Base-by-base conservation (phyloP, 2,888 invertebrate genomes). In the Aspidiotus rigidus region DNA sequence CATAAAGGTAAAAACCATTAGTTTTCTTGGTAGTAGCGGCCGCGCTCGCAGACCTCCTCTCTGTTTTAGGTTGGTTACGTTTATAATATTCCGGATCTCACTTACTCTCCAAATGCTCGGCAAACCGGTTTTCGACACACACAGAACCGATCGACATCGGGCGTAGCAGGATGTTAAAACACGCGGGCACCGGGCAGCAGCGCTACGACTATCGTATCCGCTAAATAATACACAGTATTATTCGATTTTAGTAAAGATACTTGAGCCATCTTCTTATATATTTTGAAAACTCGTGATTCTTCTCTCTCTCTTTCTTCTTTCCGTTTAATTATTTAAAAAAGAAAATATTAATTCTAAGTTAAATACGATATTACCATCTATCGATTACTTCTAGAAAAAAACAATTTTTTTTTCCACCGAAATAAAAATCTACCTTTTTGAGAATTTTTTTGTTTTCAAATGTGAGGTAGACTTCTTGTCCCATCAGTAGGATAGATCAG, bases 81-180 rank as follows among this genome's bases (percentile, higher is more conserved):
- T 67, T 67, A 67, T 49, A 28, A 67, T 67, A 67, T 67, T 67
- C 67, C 67, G 67, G 67, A 67, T 67, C 67, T 67, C 67, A 56
- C 67, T 67, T 57, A 41, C 60, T 67, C 67, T 59, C 53, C 53
- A 57, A 41, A 66, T 56, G 57, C 67, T 39, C 40, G 55, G 41
- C 15, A 67, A 67, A 67, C 67, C 67, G 67, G 67, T 67, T 67
- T 64, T 59, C 67, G 44, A 57, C 67, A 53, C 56, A 53, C 56
- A 44, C 66, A 56, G 44, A 59, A 66, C 57, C 56, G 57, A 57
- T 59, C 39, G 39, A 41, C 64, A 53, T 66, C 64, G 64, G 64
- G 64, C 64, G 64, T 66, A 66, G 56, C 64, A 66, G 64, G 64
- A 66, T 66, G 64, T 57, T 60, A 59, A 53, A 28, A 53, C 17